Conservation (phyloP, 2,888 invertebrate species). For the Eilema sororculum region DNA sequence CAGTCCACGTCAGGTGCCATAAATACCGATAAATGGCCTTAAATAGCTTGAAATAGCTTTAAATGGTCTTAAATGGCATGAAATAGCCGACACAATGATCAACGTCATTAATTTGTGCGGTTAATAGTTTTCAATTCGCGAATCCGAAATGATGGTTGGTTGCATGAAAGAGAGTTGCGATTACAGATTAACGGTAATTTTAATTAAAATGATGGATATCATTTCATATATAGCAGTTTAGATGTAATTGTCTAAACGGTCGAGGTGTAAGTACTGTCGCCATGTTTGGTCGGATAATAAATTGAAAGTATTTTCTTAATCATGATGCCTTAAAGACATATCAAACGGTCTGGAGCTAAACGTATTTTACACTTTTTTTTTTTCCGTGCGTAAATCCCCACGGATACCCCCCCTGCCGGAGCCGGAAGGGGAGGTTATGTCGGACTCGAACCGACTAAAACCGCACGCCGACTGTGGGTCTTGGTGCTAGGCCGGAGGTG, state of each 20-base stretch:
- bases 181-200: background rate
- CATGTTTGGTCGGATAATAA: background rate
- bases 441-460: too few relatives aligned
- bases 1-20: slow-evolving; percentile 64
- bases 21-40: slow-evolving; percentile 57
- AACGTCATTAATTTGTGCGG: slow-evolving; percentile 63
- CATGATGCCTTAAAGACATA: too few relatives aligned
- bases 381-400: too few relatives aligned
- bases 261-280: background rate
- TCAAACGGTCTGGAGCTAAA: too few relatives aligned
- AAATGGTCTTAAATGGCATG: slow-evolving; percentile 56
- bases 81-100: slow-evolving; percentile 57
- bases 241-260: background rate
- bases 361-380: too few relatives aligned
- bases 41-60: slow-evolving; percentile 60
- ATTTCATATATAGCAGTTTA: background rate
- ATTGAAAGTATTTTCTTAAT: too few relatives aligned
- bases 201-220: background rate
- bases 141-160: slow-evolving; percentile 30
- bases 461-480: too few relatives aligned
- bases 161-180: slow-evolving; percentile 3
- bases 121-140: slow-evolving; percentile 49
- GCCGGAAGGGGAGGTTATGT: too few relatives aligned
- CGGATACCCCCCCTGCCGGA: too few relatives aligned
- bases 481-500: too few relatives aligned